Evolutionary conservation across 2,113 vertebrate genomes (phyloP).

Genomic region (Nesogale talazaci): DNA sequence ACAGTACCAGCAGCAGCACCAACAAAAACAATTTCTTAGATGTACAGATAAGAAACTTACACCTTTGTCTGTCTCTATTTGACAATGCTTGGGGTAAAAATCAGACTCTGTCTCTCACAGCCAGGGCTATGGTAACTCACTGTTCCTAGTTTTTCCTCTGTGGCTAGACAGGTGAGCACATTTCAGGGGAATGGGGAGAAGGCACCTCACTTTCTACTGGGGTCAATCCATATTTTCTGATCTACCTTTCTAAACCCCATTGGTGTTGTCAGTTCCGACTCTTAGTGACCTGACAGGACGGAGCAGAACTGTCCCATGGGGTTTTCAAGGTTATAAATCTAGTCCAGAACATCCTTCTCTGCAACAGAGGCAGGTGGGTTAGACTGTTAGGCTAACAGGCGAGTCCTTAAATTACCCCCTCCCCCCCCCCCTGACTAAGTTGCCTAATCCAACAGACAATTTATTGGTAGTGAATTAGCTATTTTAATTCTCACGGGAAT

Average conservation of each 20-base stretch:
- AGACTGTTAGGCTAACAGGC: neutral
- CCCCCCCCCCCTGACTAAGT: neutral
- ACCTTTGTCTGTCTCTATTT: neutral
- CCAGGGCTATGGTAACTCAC: too few species aligned
- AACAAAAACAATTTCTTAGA: neutral
- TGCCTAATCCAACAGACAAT: neutral
- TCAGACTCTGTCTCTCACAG: neutral
- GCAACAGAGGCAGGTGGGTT: neutral
- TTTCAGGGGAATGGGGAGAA: neutral
- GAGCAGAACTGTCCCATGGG: neutral
- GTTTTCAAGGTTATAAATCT: neutral
- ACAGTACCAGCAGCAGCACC: too few species aligned
- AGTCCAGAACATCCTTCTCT: neutral
- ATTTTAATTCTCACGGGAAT: constrained; percentile 2
- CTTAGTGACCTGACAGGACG: neutral
- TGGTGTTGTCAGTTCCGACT: neutral
- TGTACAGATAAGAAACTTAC: neutral
- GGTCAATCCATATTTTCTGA: neutral
- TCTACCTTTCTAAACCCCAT: neutral
- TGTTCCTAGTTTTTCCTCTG: neutral
- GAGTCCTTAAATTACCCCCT: neutral
- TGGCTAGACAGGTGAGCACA: neutral
- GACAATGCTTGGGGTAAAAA: neutral
- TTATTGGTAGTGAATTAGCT: neutral
- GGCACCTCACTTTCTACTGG: neutral